A percentile compares a stretch with the other conserved stretches of the same genome.
Evolutionary conservation across 1,140 invertebrate species (phyloP).

Genomic region (Drosophila ironensis): DNA sequence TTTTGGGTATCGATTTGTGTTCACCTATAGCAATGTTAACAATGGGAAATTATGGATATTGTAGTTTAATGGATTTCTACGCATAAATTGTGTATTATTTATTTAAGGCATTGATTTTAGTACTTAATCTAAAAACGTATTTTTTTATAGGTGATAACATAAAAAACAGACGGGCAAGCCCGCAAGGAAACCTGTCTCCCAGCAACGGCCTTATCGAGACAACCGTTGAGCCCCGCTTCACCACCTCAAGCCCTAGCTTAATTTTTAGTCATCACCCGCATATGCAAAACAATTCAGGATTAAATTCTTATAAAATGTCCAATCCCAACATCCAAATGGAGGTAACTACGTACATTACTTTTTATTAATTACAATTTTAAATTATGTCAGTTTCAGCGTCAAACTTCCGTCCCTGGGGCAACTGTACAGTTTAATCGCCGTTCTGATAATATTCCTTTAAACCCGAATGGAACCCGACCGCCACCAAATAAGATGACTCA

Average conservation of each 20-base stretch:
- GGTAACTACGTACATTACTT: slow-evolving; percentile 15
- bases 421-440: slow-evolving; percentile 82
- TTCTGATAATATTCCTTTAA: slow-evolving; percentile 91
- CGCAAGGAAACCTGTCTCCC: too few species aligned
- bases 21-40: too few species aligned
- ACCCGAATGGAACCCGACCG: slow-evolving; percentile 87
- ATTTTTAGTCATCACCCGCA: slow-evolving; percentile 62
- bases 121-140: not conserved
- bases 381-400: slow-evolving; percentile 42
- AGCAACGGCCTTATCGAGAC: slow-evolving; percentile 51
- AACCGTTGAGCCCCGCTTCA: slow-evolving; percentile 59
- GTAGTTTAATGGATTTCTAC: too few species aligned
- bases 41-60: too few species aligned
- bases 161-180: slow-evolving; percentile 61
- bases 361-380: not conserved
- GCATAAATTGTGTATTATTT: too few species aligned
- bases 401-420: slow-evolving; percentile 43
- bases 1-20: too few species aligned
- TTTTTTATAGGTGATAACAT: slow-evolving; percentile 46
- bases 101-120: not conserved
- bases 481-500: slow-evolving; percentile 84
- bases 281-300: slow-evolving; percentile 49
- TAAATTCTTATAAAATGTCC: slow-evolving; percentile 57
- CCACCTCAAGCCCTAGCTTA: slow-evolving; percentile 61
- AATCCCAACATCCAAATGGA: slow-evolving; percentile 53